These are phyloP conservation scores for Mesodorylaimus sp. DNA, from an alignment of 2,888 invertebrate genomes.

Conservation along the genomic window DNA sequence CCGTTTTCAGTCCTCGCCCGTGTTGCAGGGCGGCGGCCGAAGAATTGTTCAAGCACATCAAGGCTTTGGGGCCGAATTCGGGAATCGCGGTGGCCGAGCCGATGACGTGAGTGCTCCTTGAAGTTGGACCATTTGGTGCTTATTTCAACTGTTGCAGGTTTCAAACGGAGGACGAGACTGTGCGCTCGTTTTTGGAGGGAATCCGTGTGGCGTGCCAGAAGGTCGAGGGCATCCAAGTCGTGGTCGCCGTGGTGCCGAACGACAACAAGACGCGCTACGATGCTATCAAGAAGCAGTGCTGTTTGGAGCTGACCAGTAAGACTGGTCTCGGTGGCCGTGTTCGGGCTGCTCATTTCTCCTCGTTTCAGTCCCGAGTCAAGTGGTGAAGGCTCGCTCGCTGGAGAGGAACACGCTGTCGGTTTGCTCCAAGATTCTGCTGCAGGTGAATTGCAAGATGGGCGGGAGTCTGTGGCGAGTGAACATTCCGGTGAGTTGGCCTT, in stretches of 20 bases:
- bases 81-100: background rate
- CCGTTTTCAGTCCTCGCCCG: too few relatives aligned
- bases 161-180: too few relatives aligned
- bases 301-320: conserved; percentile 29
- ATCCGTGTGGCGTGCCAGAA: conserved; percentile 9
- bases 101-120: background rate
- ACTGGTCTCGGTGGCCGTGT: too few relatives aligned
- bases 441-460: conserved; percentile 77
- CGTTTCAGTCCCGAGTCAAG: conserved; percentile 37
- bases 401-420: conserved; percentile 51
- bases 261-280: conserved; percentile 57
- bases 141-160: too few relatives aligned
- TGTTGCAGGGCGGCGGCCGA: too few relatives aligned
- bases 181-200: background rate
- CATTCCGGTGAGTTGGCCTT: conserved; percentile 44
- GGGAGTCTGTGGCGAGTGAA: conserved; percentile 68
- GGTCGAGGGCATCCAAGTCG: conserved; percentile 28
- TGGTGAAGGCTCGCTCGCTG: conserved; percentile 40
- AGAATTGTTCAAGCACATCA: conserved; percentile 7
- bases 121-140: too few relatives aligned
- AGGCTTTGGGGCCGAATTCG: conserved; percentile 9
- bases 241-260: conserved; percentile 43
- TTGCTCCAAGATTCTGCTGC: conserved; percentile 75
- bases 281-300: conserved; percentile 56
- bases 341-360: too few relatives aligned